These are phyloP conservation scores for Heloderma charlesbogerti DNA, from an alignment of 2,113 vertebrate genomes.

Conservation along the genomic window DNA sequence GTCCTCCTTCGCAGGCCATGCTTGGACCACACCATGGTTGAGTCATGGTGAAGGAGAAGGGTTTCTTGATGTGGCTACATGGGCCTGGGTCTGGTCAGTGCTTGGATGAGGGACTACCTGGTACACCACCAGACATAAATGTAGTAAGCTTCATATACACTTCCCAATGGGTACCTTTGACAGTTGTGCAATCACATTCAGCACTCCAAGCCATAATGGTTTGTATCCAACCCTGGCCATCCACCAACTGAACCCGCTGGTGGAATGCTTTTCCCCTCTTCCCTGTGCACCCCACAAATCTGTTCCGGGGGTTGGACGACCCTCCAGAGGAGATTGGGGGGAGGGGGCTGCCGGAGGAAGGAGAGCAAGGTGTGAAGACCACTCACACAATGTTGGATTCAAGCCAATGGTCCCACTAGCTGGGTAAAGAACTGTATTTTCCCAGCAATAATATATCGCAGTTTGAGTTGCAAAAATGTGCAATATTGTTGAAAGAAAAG, in stretches of 20 bases:
- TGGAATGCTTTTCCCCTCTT: too few relatives aligned
- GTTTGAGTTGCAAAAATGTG: neutral
- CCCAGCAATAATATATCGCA: neutral
- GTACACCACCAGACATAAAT: neutral
- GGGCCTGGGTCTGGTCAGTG: neutral
- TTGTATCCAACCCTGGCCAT: too few relatives aligned
- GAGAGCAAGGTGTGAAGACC: too few relatives aligned
- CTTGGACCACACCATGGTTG: neutral
- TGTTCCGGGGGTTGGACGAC: too few relatives aligned
- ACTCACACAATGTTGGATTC: too few relatives aligned
- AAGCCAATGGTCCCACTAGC: neutral
- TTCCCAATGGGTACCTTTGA: neutral
- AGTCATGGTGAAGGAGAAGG: neutral
- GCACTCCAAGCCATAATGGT: neutral
- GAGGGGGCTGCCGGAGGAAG: too few relatives aligned
- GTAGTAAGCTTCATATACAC: neutral
- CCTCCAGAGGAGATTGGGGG: too few relatives aligned
- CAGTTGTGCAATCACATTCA: neutral
- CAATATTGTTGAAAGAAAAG: neutral
- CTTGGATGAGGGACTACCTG: neutral
- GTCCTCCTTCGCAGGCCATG: neutral
- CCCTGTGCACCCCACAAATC: too few relatives aligned
- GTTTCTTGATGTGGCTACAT: neutral
- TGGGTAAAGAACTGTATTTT: neutral
- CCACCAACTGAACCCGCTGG: too few relatives aligned